phyloP scores from a whole-genome alignment of 2,888 invertebrate genomes.

The Eumerus sabulonum region DNA sequence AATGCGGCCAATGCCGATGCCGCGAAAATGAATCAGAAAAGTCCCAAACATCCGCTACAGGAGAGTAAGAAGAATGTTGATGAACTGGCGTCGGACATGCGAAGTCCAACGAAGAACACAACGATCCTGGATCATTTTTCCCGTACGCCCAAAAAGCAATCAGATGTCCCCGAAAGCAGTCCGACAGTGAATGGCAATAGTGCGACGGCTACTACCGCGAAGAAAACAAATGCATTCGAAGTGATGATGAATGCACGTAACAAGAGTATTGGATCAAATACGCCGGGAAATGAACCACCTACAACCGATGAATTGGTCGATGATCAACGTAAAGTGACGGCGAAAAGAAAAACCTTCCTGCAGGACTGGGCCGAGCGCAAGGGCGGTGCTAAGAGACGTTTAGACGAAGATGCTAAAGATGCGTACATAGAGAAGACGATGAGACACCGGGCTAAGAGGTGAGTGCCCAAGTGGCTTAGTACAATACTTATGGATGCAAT shows the following conservation, averaged over 20 bases:
- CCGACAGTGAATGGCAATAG: conserved; percentile 3
- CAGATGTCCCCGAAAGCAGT: conserved; percentile 11
- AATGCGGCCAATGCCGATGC: conserved; percentile 57
- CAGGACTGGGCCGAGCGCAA: conserved; percentile 84
- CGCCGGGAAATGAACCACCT: conserved; percentile 80
- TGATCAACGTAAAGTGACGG: conserved; percentile 75
- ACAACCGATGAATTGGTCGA: conserved; percentile 32
- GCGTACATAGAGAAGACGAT: conserved; percentile 81
- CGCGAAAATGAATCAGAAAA: conserved; percentile 56
- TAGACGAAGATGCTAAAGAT: conserved; percentile 81
- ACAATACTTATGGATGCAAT: no score
- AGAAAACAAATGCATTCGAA: conserved; percentile 81
- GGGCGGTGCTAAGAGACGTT: conserved; percentile 83
- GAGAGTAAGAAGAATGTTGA: conserved; percentile 73
- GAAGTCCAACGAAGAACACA: conserved; percentile 71
- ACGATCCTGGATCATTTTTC: conserved; percentile 72
- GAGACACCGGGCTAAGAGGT: conserved; percentile 82
- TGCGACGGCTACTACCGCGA: conserved; percentile 6
- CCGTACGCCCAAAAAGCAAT: conserved; percentile 70
- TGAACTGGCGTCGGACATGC: conserved; percentile 48
- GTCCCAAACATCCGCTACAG: conserved; percentile 70
- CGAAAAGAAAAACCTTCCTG: conserved; percentile 80
- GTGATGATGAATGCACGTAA: conserved; percentile 85
- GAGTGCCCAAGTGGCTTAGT: conserved; percentile 32
- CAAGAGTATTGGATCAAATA: conserved; percentile 83